phyloP scores from a whole-genome alignment of 2,113 vertebrate species.

The Dasyurus viverrinus region DNA sequence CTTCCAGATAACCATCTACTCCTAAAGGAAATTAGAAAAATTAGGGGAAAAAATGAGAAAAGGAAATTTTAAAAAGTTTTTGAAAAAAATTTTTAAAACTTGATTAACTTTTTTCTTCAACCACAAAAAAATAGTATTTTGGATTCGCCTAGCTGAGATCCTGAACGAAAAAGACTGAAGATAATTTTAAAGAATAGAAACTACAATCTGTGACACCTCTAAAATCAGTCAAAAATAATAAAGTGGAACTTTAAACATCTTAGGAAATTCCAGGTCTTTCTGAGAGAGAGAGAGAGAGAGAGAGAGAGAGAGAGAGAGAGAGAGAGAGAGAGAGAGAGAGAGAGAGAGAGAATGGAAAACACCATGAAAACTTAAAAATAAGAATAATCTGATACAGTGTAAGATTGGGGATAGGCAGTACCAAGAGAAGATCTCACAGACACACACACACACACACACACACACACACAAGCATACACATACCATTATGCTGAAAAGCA shows the following conservation, averaged over 20 bases:
- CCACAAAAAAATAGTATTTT: constrained; percentile 7
- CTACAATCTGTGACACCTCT: background rate
- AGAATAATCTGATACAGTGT: background rate
- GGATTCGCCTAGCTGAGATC: constrained; percentile 18
- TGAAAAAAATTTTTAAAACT: background rate
- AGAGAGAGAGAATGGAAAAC: background rate
- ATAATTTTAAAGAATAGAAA: background rate
- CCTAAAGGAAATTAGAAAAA: background rate
- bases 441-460: background rate
- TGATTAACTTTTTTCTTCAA: constrained; percentile 23
- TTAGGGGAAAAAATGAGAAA: background rate
- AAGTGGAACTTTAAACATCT: constrained; percentile 41
- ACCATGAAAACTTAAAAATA: background rate
- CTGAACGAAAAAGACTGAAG: background rate
- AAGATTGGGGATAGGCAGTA: background rate
- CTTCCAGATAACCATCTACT: background rate
- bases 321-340: too few species aligned
- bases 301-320: too few species aligned
- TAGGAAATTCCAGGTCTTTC: constrained; percentile 47
- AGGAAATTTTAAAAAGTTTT: background rate
- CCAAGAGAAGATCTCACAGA: background rate
- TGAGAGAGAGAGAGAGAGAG: background rate
- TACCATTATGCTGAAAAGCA: background rate
- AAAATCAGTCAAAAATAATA: constrained; percentile 9
- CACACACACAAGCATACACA: background rate